Percentiles rank a stretch among this genome's conserved stretches.
phyloP scores from a whole-genome alignment of 2,797 vertebrate genomes.

The Urophycis tenuis region DNA sequence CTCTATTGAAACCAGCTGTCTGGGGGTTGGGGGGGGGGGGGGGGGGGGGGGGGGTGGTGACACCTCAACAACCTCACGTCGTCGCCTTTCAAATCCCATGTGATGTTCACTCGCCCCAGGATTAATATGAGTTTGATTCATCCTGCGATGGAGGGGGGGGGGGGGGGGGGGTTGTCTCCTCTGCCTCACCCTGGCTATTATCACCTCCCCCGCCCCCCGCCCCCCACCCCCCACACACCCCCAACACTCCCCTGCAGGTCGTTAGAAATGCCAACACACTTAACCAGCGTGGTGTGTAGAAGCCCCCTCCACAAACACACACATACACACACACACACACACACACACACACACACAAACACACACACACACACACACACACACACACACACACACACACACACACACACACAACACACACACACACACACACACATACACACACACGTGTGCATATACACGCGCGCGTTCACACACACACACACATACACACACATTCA shows the following conservation, averaged over 20 bases:
- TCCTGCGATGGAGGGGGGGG: slow-evolving; percentile 29
- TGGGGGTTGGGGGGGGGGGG: background rate
- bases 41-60: background rate
- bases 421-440: background rate
- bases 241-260: slow-evolving; percentile 20
- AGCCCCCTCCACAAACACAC: background rate
- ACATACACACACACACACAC: background rate
- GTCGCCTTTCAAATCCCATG: background rate
- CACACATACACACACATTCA: background rate
- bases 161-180: too few relatives aligned
- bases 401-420: background rate
- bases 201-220: slow-evolving; percentile 11
- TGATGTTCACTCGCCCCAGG: slow-evolving; percentile 42
- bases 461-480: background rate
- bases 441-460: background rate
- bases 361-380: background rate
- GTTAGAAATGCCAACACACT: background rate
- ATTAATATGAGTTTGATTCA: slow-evolving; percentile 61
- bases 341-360: background rate
- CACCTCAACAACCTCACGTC: background rate
- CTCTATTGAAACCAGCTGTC: background rate
- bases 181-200: slow-evolving; percentile 40
- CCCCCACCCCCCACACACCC: slow-evolving; percentile 30
- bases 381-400: background rate
- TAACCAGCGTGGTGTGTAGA: background rate